Conservation (phyloP, 1,140 invertebrate species). For the Bombus pyrosoma region DNA sequence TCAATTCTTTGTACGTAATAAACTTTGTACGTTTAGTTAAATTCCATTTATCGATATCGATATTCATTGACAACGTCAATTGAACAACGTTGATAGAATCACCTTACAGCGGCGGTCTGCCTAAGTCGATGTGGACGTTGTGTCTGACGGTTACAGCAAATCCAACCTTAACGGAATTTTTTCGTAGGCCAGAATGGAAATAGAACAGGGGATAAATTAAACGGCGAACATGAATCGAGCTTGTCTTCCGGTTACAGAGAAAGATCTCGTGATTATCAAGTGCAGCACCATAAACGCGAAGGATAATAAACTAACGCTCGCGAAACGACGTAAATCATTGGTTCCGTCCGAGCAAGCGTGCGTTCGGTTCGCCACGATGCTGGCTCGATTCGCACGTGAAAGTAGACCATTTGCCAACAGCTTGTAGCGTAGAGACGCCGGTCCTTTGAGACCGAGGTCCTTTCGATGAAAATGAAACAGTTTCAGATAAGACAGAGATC, state of each 20-base stretch:
- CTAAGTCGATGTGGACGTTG: not conserved
- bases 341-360: not conserved
- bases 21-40: not conserved
- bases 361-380: not conserved
- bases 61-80: not conserved
- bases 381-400: constrained; percentile 25
- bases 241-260: constrained; percentile 19
- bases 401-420: constrained; percentile 47
- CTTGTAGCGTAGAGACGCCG: not conserved
- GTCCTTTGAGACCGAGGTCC: not conserved
- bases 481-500: not conserved
- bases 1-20: too few species aligned
- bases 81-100: not conserved
- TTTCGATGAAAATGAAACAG: not conserved
- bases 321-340: constrained; percentile 34
- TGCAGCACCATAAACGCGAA: constrained; percentile 8
- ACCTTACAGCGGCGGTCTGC: not conserved
- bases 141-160: not conserved
- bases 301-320: constrained; percentile 32
- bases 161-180: not conserved
- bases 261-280: constrained; percentile 19
- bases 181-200: not conserved
- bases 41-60: not conserved
- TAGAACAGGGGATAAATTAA: constrained; percentile 11
- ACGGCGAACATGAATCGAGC: not conserved